Base-by-base conservation (phyloP, 1,140 invertebrate species). In the Drosophila neocordata region DNA sequence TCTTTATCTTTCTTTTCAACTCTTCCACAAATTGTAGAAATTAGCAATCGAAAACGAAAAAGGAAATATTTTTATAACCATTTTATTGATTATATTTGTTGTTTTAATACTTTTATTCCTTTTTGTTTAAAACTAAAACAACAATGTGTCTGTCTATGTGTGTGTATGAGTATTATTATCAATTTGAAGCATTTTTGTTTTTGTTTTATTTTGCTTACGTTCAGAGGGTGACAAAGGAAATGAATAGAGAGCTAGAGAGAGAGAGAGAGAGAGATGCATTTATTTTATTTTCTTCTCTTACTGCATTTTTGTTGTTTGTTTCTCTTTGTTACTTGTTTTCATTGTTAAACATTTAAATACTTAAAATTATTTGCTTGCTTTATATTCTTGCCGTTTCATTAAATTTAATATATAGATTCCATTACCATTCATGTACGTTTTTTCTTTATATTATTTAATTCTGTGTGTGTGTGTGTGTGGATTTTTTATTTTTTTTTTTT, bases 331-430 rank as follows among this genome's bases (percentile, higher is more conserved):
- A 13, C 13, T 70, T 58, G 12, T 48, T 48, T 15, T 48, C 41
- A 37, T 62, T 88, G 67, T 87, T 88, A 79, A 87, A 87, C 78
- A 87, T 87, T 78, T 77, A 76, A 79, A 88, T 87, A 82, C 82
- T 82, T 87, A 88, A 89, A 88, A 79, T 77, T 89, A 88, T 69
- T 89, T 89, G 77, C 84, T 89, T 89, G 69, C 74, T 75, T 84
- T 88, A 80, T 84, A 84, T 85, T 82, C 57, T 82, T 79, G 83
- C 79, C 78, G 41, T 67, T 87, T 72, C 71, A 78, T 81, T 82
- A 74, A 78, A 71, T 88, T 82, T 87, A 85, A 82, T 84, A 87
- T 87, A 88, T 88, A 88, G 84, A 87, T 87, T 48, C 77, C 77
- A 87, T 87, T 84, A 87, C 82, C 84, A 81, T 84, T 87, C 78